Percentiles rank a stretch among this genome's conserved stretches.
phyloP scores from a whole-genome alignment of 2,888 invertebrate genomes.

The Ophion slaviceki region DNA sequence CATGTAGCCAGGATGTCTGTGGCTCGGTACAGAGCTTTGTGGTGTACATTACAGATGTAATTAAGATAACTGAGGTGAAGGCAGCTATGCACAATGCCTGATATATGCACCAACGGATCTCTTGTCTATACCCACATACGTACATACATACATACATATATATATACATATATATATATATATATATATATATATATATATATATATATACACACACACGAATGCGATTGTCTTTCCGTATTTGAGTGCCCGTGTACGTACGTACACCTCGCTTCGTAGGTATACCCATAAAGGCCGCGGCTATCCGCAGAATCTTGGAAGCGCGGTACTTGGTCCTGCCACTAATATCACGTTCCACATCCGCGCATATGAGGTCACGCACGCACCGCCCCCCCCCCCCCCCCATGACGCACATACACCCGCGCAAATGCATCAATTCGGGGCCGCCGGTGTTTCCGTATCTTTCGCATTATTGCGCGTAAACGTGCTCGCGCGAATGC shows the following conservation, averaged over 20 bases:
- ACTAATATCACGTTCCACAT: constrained; percentile 42
- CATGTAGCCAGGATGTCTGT: constrained; percentile 55
- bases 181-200: background rate
- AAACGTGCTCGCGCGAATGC: background rate
- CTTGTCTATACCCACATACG: constrained; percentile 56
- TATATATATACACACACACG: background rate
- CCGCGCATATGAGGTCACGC: background rate
- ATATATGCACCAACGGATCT: constrained; percentile 77
- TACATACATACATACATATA: background rate
- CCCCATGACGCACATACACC: background rate
- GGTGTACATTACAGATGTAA: constrained; percentile 83
- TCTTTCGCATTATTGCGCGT: background rate
- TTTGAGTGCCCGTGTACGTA: background rate
- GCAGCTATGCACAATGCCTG: constrained; percentile 81
- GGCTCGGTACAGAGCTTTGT: constrained; percentile 70
- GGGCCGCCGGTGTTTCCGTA: background rate
- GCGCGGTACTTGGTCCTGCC: constrained; percentile 54
- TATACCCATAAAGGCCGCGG: constrained; percentile 51
- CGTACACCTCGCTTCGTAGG: constrained; percentile 40
- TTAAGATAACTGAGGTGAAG: constrained; percentile 83
- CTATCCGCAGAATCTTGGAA: constrained; percentile 75
- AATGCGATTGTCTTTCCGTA: constrained; percentile 14
- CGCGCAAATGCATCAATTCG: background rate
- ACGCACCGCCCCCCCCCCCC: background rate
- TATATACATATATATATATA: constrained; percentile 50